Base-by-base conservation (phyloP, 1,140 invertebrate species). In the Xylocopa sonorina region DNA sequence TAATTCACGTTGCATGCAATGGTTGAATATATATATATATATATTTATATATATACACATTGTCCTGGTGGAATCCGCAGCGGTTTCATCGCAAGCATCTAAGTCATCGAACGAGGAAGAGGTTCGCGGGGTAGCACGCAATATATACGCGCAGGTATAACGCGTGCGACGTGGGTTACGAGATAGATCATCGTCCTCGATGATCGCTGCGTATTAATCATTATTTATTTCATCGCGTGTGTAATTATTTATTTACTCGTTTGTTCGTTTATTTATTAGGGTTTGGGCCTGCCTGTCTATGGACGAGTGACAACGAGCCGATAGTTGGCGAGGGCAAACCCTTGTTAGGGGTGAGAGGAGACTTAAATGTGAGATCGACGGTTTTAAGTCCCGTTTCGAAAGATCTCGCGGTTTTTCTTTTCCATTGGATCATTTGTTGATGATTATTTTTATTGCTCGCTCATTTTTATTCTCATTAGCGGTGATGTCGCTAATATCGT, bases 1-100 rank as follows among this genome's bases (percentile, higher is more conserved):
- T 89, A 82, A 71, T 85, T 88, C 68, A 87, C 87, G 88, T 86
- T 87, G 80, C 79, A 87, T 85, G 67, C 85, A 85, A 82, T 84
- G 72, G 83, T 77, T 73, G 74, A 85, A 83, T 78, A 84, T 53
- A 27, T 12, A 27, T n/a, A n/a, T n/a, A n/a, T n/a, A n/a, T n/a
- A n/a, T n/a, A n/a, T n/a, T n/a, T n/a, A n/a, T n/a, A n/a, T n/a
- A n/a, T n/a, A n/a, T 27, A 14, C 21, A n/a, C 84, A 78, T 74
- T 64, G 38, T 34, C 29, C 6, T 18, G 14, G 29, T 6, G 57
- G n/a, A 32, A 24, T 62, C 71, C 32, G 6, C 18, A 21, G 18
- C 24, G 72, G 14, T 64, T n/a, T 34, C 38, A 55, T 43, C 18
- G 38, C n/a, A 34, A 38, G 46, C 63, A 43, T 76, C 63, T 57